Evolutionary conservation across 53 echinoderm and acorn worm species (phyloP).

Genomic region (Paracentrotus lividus): DNA sequence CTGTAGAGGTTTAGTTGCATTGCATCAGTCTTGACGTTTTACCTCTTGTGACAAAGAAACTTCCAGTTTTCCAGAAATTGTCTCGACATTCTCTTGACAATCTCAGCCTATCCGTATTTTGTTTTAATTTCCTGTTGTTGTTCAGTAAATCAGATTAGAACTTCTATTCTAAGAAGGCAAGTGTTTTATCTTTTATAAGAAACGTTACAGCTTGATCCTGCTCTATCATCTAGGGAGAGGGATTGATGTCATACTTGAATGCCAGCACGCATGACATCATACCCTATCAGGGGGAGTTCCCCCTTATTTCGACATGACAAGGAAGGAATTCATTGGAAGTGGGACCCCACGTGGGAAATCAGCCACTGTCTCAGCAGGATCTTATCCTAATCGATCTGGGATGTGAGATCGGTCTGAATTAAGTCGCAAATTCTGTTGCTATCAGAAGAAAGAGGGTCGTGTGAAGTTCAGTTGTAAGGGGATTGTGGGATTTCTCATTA

Average conservation of each 20-base stretch:
- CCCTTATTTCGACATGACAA: background rate
- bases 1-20: no score
- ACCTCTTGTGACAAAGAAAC: background rate
- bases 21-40: no score
- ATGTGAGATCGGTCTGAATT: background rate
- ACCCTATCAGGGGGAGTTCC: background rate
- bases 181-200: background rate
- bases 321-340: constrained; percentile 53
- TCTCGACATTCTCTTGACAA: background rate
- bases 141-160: background rate
- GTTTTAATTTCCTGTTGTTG: constrained; percentile 34
- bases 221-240: background rate
- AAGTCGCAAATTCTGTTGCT: background rate
- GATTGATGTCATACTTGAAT: constrained; percentile 47
- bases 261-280: constrained; percentile 33
- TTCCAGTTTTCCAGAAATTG: background rate
- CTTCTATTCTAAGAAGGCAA: constrained; percentile 28
- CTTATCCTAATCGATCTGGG: background rate
- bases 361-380: constrained; percentile 18
- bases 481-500: background rate
- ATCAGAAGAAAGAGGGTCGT: background rate
- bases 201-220: background rate
- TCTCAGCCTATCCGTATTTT: background rate
- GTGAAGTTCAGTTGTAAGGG: constrained; percentile 24
- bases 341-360: background rate